Conservation (phyloP, 1,140 invertebrate genomes). For the Drusus annulatus region DNA sequence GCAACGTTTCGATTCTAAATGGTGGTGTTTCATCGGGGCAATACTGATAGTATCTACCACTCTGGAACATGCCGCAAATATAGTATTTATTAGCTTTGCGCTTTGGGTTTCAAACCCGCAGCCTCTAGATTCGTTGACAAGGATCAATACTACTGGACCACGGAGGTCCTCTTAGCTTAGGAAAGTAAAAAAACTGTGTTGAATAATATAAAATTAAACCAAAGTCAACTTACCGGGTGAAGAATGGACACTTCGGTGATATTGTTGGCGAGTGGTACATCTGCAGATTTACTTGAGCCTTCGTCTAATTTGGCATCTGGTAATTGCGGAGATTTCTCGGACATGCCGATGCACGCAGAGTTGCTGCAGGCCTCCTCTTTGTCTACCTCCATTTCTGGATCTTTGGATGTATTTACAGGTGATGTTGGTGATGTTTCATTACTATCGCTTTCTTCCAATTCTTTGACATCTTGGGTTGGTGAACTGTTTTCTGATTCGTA, state of each 20-base stretch:
- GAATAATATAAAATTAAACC: neutral
- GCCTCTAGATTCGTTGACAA: no score
- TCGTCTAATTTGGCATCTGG: no score
- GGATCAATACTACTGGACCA: no score
- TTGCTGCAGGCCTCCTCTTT: slow-evolving; percentile 24
- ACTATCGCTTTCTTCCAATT: slow-evolving; percentile 1
- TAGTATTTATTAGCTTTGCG: no score
- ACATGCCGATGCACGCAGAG: neutral
- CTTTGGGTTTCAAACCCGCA: no score
- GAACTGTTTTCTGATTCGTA: slow-evolving; percentile 29
- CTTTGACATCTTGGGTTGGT: neutral
- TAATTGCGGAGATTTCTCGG: neutral
- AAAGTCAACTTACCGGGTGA: slow-evolving; percentile 15
- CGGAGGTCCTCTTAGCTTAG: no score
- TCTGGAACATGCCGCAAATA: no score
- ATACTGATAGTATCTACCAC: no score
- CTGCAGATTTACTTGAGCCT: no score
- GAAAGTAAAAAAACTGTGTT: no score
- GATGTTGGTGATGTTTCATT: neutral
- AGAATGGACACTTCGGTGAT: neutral
- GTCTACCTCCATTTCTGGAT: neutral
- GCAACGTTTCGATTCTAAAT: no score
- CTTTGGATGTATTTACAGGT: neutral
- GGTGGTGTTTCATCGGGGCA: no score
- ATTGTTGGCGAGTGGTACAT: neutral